These are phyloP conservation scores for Phymorhynchus buccinoides DNA, from an alignment of 1,140 invertebrate genomes.

Conservation along the genomic window DNA sequence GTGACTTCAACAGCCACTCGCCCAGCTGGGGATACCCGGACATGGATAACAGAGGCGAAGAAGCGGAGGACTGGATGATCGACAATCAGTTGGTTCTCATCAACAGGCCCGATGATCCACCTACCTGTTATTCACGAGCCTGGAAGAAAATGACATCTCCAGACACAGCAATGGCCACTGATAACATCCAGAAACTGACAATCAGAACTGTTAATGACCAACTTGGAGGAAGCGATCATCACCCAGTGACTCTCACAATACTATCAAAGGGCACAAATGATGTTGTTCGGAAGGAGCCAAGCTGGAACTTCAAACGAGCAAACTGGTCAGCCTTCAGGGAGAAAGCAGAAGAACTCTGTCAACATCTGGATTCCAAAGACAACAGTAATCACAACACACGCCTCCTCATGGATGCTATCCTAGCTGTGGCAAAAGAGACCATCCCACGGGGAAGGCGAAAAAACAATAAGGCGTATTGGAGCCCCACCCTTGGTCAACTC, in stretches of 20 bases:
- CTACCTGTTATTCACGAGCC: conserved; percentile 25
- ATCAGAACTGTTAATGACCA: not conserved
- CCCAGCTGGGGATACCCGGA: conserved; percentile 46
- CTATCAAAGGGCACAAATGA: not conserved
- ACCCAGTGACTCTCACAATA: not conserved
- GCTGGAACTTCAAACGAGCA: conserved; percentile 18
- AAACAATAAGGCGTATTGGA: not conserved
- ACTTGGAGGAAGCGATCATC: conserved; percentile 11
- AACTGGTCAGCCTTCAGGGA: not conserved
- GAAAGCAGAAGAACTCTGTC: not conserved
- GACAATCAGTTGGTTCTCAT: not conserved
- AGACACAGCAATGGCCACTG: conserved; percentile 40
- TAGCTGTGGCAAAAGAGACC: too few relatives aligned
- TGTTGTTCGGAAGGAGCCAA: not conserved
- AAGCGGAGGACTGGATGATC: not conserved
- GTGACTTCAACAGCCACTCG: conserved; percentile 38
- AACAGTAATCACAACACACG: not conserved
- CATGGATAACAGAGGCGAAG: conserved; percentile 2
- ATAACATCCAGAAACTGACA: not conserved
- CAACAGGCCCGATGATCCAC: not conserved
- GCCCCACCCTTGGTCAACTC: too few relatives aligned
- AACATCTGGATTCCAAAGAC: too few relatives aligned
- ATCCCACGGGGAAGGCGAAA: not conserved
- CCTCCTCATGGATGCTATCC: not conserved
- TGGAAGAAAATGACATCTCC: conserved; percentile 34